These are phyloP conservation scores for Drosophila asahinai DNA, from an alignment of 1,140 invertebrate genomes.

Conservation along the genomic window DNA sequence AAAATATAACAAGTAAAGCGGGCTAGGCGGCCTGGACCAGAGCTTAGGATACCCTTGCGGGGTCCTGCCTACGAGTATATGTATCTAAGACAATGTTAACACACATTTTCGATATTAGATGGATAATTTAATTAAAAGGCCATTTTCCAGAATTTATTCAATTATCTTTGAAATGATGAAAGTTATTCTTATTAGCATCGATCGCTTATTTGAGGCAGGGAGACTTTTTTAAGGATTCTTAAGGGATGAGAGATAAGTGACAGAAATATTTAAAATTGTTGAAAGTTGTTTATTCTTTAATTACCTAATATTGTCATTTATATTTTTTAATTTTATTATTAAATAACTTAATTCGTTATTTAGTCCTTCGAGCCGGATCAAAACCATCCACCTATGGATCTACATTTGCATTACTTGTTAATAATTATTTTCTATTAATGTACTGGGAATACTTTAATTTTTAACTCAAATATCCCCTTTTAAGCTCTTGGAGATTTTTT, in stretches of 20 bases:
- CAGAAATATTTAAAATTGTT: background rate
- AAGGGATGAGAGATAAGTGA: background rate
- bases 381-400: too few species aligned
- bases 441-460: too few species aligned
- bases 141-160: conserved; percentile 10
- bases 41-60: conserved; percentile 25
- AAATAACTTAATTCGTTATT: too few species aligned
- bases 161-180: conserved; percentile 7
- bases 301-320: too few species aligned
- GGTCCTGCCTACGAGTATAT: conserved; percentile 1
- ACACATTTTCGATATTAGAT: conserved; percentile 13
- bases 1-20: conserved; percentile 44
- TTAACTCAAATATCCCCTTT: too few species aligned
- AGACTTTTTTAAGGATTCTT: background rate
- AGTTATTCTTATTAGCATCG: conserved; percentile 3
- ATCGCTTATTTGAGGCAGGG: background rate
- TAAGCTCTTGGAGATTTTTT: too few species aligned
- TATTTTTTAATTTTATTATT: background rate
- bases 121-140: conserved; percentile 17
- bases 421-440: too few species aligned
- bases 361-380: too few species aligned
- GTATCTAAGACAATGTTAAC: background rate
- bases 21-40: conserved; percentile 17
- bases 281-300: too few species aligned
- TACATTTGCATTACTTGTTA: too few species aligned